Evolutionary conservation across 2,888 invertebrate species (phyloP).

Genomic region (Seira ritae): DNA sequence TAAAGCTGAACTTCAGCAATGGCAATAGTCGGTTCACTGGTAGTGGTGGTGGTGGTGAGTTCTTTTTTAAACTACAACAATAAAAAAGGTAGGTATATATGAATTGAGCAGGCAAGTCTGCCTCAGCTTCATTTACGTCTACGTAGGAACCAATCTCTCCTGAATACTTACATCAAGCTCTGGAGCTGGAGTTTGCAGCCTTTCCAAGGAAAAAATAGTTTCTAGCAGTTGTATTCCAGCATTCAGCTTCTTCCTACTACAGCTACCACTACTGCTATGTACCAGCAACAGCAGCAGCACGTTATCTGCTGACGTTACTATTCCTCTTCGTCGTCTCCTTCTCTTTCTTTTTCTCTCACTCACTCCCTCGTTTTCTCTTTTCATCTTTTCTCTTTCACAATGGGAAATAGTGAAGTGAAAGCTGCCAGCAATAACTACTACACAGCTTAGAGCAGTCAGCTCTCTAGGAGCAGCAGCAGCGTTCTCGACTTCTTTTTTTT

Average conservation of each 20-base stretch:
- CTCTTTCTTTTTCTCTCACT: slow-evolving; percentile 23
- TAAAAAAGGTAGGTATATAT: slow-evolving; percentile 1
- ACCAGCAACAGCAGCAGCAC: neutral
- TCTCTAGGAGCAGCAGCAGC: slow-evolving; percentile 9
- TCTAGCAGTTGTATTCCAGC: neutral
- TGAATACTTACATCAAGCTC: slow-evolving; percentile 10
- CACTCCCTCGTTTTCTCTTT: slow-evolving; percentile 26
- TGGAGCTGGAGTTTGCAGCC: neutral
- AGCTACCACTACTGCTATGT: neutral
- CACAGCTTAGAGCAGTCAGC: neutral
- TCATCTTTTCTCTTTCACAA: slow-evolving; percentile 42
- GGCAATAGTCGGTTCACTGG: neutral
- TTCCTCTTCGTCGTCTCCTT: slow-evolving; percentile 37
- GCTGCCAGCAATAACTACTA: neutral
- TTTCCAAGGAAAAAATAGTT: slow-evolving; percentile 5
- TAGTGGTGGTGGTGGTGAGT: slow-evolving; percentile 7
- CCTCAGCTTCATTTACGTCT: slow-evolving; percentile 17
- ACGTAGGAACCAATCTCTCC: slow-evolving; percentile 2
- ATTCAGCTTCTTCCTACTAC: neutral
- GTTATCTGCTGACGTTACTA: slow-evolving; percentile 58
- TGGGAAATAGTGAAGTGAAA: slow-evolving; percentile 32
- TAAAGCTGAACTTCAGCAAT: neutral
- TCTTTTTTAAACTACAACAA: slow-evolving; percentile 13
- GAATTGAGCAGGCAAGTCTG: neutral
- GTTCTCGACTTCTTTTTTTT: neutral